Percentiles rank a stretch among this genome's conserved stretches.
phyloP scores from a whole-genome alignment of 1,140 invertebrate genomes.

The Macrostomum lignano region DNA sequence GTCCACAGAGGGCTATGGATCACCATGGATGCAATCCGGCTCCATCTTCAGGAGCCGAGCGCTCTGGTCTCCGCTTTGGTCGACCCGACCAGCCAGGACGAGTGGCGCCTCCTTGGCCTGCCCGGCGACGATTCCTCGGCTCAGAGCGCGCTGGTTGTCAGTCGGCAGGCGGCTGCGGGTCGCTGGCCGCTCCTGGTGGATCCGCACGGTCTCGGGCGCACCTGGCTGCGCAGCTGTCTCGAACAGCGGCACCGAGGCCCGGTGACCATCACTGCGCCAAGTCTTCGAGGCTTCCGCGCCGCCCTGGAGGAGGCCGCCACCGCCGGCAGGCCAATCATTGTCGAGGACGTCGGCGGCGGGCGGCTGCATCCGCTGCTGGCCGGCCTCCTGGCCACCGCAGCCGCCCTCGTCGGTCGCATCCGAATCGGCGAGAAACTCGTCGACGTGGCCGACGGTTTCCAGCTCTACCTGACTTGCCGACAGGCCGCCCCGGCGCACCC shows the following conservation, averaged over 20 bases:
- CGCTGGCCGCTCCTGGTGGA: slow-evolving; percentile 67
- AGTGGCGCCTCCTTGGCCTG: slow-evolving; percentile 76
- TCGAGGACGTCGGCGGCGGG: slow-evolving; percentile 81
- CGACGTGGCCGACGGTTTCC: slow-evolving; percentile 76
- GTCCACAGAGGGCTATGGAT: too few species aligned
- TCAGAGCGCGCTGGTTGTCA: slow-evolving; percentile 80
- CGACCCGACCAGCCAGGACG: too few species aligned
- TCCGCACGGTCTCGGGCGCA: slow-evolving; percentile 80
- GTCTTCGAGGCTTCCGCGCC: slow-evolving; percentile 79
- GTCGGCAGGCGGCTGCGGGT: slow-evolving; percentile 68
- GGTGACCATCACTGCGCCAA: slow-evolving; percentile 64
- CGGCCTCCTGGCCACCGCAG: slow-evolving; percentile 75
- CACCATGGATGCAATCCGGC: too few species aligned
- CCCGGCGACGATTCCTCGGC: slow-evolving; percentile 82
- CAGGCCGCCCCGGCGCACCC: slow-evolving; percentile 76
- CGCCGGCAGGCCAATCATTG: slow-evolving; percentile 58
- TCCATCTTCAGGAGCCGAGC: too few species aligned
- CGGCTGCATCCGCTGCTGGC: slow-evolving; percentile 80
- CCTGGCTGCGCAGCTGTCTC: slow-evolving; percentile 94
- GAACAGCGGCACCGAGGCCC: slow-evolving; percentile 62
- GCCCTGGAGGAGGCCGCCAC: slow-evolving; percentile 79
- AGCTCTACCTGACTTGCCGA: slow-evolving; percentile 81
- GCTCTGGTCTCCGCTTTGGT: too few species aligned
- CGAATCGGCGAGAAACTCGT: slow-evolving; percentile 79
- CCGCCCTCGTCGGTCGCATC: too few species aligned